Base-by-base conservation (phyloP, 2,113 vertebrate species). In the Trematomus loennbergii region DNA sequence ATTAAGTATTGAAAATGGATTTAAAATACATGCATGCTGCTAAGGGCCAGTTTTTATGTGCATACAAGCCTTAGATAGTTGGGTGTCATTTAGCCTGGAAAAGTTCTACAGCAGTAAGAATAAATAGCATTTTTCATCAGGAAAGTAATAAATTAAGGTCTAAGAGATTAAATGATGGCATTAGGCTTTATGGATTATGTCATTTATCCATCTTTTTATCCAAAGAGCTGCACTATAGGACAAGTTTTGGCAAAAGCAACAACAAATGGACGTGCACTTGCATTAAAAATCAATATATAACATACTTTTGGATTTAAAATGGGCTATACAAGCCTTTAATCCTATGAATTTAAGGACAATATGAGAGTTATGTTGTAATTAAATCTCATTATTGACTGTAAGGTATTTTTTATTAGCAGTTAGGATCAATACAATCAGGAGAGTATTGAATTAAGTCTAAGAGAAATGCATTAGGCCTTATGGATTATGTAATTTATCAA, bases 1-100 rank as follows among this genome's bases (percentile, higher is more conserved):
- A 88, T 88, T 25, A 90, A 90, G 87, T 86, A 87, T 88, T 84
- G 20, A 88, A 40, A 70, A 29, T 72, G 53, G 60, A 68, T 81
- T 86, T 89, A 78, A 76, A 83, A 86, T 76, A 70, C 54, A 81
- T 78, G 89, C 62, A 40, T 40, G 8, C 79, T 49, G 59, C 78
- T 45, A 29, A 48, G 68, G 78, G 63, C 22, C 74, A 52, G 33
- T 79, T 78, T 60, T 53, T 40, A 72, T 76, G 18, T 8, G 33
- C 16, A 63, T 17, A 2, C 8, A 62, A 61, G 60, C 54, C 33
- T 45, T 66, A 49, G 72, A 33, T 46, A 54, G 15, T 25, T 49
- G 16, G n/a, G 17, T 20, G 20, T 68, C 20, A 60, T 29, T n/a
- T 16, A 40, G 15, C 2, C 16, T 33, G 40, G 43, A n/a, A 77